A percentile compares a stretch with the other conserved stretches of the same genome.
Evolutionary conservation across 2,113 vertebrate species (phyloP).

Genomic region (Desmodus rotundus): DNA sequence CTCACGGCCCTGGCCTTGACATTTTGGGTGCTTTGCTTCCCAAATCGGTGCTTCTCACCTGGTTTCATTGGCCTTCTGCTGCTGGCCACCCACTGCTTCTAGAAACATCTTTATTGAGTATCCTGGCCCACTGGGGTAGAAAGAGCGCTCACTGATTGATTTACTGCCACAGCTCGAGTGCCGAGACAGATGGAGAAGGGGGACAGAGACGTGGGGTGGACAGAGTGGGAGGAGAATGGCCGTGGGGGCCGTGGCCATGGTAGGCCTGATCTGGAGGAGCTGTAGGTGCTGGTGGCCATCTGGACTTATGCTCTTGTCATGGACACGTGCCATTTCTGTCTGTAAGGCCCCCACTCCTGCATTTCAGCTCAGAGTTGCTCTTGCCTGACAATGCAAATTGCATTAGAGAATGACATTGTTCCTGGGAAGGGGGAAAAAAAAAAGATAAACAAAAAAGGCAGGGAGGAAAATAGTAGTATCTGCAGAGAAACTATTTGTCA

Average conservation of each 20-base stretch:
- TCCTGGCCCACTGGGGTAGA: no score
- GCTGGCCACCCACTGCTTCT: background rate
- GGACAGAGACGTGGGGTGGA: background rate
- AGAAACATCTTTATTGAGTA: background rate
- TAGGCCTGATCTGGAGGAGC: background rate
- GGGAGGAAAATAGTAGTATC: no score
- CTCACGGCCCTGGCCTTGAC: background rate
- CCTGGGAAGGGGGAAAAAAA: background rate
- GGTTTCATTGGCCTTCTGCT: background rate
- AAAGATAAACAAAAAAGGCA: background rate
- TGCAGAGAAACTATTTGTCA: background rate
- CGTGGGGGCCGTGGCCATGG: rapidly evolving
- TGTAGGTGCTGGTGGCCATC: background rate
- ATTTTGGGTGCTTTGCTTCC: background rate
- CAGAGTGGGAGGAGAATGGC: rapidly evolving
- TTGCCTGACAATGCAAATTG: background rate
- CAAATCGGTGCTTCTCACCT: no score
- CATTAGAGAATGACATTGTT: background rate
- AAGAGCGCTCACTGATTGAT: background rate
- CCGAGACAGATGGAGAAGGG: background rate
- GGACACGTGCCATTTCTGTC: background rate
- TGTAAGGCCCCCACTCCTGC: rapidly evolving
- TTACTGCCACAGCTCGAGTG: rapidly evolving
- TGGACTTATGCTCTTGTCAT: background rate
- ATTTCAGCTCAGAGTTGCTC: background rate